Percentiles rank a stretch among this genome's conserved stretches.
Evolutionary conservation across 2,888 invertebrate genomes (phyloP).

Genomic region (Galerucella calmariensis): DNA sequence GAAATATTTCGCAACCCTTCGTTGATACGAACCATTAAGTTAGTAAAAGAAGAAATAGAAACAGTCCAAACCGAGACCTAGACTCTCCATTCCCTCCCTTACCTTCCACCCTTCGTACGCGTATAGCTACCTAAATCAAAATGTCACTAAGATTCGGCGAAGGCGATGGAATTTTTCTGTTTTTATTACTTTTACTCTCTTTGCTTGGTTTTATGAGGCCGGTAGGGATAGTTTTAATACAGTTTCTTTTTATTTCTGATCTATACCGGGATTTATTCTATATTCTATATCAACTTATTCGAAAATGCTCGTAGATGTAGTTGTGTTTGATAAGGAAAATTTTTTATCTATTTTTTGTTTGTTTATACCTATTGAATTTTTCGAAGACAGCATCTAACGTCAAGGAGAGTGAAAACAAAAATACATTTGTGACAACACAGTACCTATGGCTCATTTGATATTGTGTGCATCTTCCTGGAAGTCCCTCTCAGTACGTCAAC

Average conservation of each 20-base stretch:
- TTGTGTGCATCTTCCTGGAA: too few species aligned
- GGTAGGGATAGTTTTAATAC: slow-evolving; percentile 28
- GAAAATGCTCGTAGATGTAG: neutral
- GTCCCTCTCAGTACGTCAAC: too few species aligned
- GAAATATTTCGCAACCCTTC: neutral
- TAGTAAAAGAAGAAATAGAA: slow-evolving; percentile 4
- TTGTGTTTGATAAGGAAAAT: too few species aligned
- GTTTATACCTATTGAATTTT: too few species aligned
- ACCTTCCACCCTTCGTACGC: neutral
- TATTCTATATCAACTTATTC: slow-evolving; percentile 14
- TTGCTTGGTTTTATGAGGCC: slow-evolving; percentile 49
- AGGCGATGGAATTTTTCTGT: slow-evolving; percentile 54
- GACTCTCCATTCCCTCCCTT: slow-evolving; percentile 1
- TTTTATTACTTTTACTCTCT: slow-evolving; percentile 50
- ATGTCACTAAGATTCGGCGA: slow-evolving; percentile 56
- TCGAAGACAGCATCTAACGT: too few species aligned
- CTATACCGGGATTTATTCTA: slow-evolving; percentile 11
- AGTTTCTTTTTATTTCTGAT: slow-evolving; percentile 27
- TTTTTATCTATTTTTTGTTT: too few species aligned
- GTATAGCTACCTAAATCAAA: slow-evolving; percentile 52
- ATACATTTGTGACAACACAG: too few species aligned
- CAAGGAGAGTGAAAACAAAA: too few species aligned
- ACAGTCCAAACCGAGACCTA: neutral
- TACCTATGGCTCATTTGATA: too few species aligned
- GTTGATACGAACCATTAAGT: neutral